phyloP scores from a whole-genome alignment of 2,113 vertebrate species.

The Melanerpes aurifrons region DNA sequence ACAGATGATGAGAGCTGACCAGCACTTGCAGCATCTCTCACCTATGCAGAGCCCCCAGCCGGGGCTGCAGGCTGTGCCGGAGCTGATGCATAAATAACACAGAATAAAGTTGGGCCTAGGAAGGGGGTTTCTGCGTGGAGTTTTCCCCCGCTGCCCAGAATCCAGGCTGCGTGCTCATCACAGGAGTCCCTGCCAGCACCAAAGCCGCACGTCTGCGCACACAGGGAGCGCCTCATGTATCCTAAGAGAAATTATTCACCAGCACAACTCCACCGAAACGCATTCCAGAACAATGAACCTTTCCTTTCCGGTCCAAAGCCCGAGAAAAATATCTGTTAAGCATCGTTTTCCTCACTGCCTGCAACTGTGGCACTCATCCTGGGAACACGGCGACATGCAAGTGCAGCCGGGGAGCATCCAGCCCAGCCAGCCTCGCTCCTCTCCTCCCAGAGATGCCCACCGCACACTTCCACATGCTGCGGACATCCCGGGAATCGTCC shows the following conservation, averaged over 20 bases:
- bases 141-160: neutral
- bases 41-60: neutral
- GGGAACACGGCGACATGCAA: neutral
- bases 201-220: neutral
- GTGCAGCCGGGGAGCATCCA: neutral
- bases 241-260: fast-evolving
- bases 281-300: neutral
- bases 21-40: neutral
- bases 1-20: neutral
- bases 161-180: fast-evolving
- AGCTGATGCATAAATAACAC: neutral
- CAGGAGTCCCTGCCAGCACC: neutral
- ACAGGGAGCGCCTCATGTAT: fast-evolving
- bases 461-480: fast-evolving
- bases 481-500: neutral
- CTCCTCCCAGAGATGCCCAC: neutral
- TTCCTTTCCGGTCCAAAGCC: neutral
- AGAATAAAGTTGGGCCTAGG: constrained; percentile 35
- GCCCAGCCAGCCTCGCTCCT: neutral
- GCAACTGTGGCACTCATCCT: neutral
- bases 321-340: neutral
- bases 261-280: neutral
- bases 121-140: neutral
- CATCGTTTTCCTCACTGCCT: neutral
- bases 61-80: neutral